phyloP scores from a whole-genome alignment of 2,113 vertebrate genomes.

The human region GRCh38 chr11:30865001-30865500 shows the following conservation, averaged over 20 bases:
- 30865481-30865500: slow-evolving; percentile 81
- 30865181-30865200: slow-evolving; percentile 6
- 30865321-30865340: slow-evolving; percentile 40
- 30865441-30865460: slow-evolving; percentile 71
- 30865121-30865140: neutral
- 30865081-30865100: neutral
- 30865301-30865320: neutral
- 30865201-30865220: neutral
- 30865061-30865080: neutral
- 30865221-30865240: neutral
- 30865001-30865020: neutral
- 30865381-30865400: neutral
- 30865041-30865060: neutral
- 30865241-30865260: slow-evolving; percentile 10
- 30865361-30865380: neutral
- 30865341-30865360: neutral
- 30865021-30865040: fast-evolving
- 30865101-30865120: neutral
- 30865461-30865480: slow-evolving; percentile 72
- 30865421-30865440: slow-evolving; percentile 17
- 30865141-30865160: neutral
- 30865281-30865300: neutral
- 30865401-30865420: neutral
- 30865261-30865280: slow-evolving; percentile 10
- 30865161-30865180: neutral